Conservation (phyloP, 2,797 vertebrate genomes). For the Nasua narica region DNA sequence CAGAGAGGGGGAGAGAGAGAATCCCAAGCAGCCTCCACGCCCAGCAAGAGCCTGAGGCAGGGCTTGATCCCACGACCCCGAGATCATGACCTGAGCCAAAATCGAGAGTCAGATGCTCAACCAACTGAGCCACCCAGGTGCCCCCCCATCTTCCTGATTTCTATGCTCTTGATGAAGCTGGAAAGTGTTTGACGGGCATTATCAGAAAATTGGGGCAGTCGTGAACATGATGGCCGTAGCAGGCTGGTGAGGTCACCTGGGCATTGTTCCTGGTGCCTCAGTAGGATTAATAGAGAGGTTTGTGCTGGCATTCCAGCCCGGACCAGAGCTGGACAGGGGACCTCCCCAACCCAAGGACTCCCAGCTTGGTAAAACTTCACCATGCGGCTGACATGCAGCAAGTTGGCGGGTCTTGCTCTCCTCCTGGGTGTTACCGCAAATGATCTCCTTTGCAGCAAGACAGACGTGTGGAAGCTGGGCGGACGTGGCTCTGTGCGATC, state of each 20-base stretch:
- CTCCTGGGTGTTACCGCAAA: neutral
- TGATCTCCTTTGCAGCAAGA: neutral
- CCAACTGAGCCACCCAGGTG: neutral
- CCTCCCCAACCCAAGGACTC: neutral
- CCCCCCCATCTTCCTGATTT: neutral
- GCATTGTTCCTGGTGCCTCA: neutral
- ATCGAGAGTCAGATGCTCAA: neutral
- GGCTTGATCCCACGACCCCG: neutral
- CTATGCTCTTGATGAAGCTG: neutral
- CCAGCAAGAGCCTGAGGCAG: neutral
- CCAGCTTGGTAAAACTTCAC: neutral
- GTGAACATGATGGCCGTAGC: neutral
- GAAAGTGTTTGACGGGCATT: neutral
- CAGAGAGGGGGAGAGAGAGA: neutral
- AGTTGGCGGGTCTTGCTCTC: neutral
- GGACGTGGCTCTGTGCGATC: neutral
- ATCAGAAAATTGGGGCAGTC: neutral
- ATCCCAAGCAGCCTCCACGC: neutral
- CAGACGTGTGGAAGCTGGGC: neutral
- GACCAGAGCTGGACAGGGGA: neutral
- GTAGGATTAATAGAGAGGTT: neutral
- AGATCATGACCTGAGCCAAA: neutral
- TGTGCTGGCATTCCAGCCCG: neutral
- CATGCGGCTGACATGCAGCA: neutral
- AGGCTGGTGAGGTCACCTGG: neutral